A percentile compares a stretch with the other conserved stretches of the same genome.
phyloP scores from a whole-genome alignment of 2,113 vertebrate genomes.

The Petaurus breviceps region DNA sequence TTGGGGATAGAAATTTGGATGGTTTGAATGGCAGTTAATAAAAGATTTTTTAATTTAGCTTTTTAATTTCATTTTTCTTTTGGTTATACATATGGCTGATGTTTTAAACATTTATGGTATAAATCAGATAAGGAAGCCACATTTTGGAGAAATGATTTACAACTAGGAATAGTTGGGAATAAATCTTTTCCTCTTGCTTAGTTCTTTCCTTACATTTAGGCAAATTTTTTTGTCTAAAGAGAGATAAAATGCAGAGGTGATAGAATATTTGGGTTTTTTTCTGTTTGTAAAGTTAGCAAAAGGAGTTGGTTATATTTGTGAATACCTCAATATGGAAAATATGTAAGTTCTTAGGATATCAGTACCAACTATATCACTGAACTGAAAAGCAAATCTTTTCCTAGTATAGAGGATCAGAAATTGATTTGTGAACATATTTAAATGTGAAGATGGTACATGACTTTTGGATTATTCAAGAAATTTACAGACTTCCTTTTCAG shows the following conservation, averaged over 20 bases:
- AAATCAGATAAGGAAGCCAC: background rate
- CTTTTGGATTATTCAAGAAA: background rate
- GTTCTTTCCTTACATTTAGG: background rate
- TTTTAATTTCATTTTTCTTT: background rate
- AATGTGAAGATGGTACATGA: background rate
- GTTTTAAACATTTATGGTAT: background rate
- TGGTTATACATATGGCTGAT: constrained; percentile 8
- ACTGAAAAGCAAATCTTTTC: background rate
- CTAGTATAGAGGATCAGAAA: background rate
- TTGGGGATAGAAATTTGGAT: constrained; percentile 7
- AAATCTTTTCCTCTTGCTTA: too few relatives aligned
- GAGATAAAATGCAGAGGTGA: background rate
- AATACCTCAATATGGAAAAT: background rate
- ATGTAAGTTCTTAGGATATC: background rate
- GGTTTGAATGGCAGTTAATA: background rate
- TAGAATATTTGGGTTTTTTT: background rate
- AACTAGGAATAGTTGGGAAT: background rate
- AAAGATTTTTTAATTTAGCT: background rate
- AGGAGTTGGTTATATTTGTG: background rate
- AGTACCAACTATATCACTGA: background rate
- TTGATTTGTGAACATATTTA: background rate
- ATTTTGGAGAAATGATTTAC: background rate
- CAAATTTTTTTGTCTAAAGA: background rate
- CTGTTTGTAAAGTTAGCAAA: background rate
- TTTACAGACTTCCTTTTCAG: background rate